Percentiles rank a stretch among this genome's conserved stretches.
Conservation (phyloP, 30 jellyfish, hydroid and myxozoan genomes). For the Aurelia aurita region DNA sequence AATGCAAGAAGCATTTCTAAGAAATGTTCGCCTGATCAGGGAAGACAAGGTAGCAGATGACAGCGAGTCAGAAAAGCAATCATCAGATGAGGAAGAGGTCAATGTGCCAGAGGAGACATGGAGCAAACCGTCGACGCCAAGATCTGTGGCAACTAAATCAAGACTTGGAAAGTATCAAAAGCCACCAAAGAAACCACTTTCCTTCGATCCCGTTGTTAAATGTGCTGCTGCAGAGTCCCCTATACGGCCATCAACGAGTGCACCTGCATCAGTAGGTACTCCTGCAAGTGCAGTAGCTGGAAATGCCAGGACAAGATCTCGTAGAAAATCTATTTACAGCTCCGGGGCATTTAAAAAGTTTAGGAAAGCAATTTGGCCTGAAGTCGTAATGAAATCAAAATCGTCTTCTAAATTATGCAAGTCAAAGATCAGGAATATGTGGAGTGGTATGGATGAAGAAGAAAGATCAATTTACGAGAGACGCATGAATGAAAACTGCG, state of each 20-base stretch:
- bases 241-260: too few relatives aligned
- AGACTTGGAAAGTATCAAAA: not conserved
- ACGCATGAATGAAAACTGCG: not conserved
- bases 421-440: not conserved
- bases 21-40: too few relatives aligned
- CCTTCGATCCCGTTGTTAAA: too few relatives aligned
- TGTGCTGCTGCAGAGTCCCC: too few relatives aligned
- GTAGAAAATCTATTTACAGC: too few relatives aligned
- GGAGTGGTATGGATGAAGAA: not conserved
- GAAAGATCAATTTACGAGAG: not conserved
- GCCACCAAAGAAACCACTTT: too few relatives aligned
- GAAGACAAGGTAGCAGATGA: too few relatives aligned
- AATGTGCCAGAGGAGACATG: not conserved
- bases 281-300: too few relatives aligned
- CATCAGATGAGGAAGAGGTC: not conserved
- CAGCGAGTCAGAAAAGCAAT: too few relatives aligned
- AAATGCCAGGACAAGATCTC: too few relatives aligned
- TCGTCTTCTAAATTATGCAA: not conserved
- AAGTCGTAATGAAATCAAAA: not conserved
- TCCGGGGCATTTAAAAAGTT: not conserved
- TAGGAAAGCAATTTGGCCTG: not conserved
- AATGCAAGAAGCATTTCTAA: too few relatives aligned
- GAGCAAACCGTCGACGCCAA: not conserved
- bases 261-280: too few relatives aligned
- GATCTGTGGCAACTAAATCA: not conserved